phyloP scores from a whole-genome alignment of 2,888 invertebrate species.

The Leuctra nigra region DNA sequence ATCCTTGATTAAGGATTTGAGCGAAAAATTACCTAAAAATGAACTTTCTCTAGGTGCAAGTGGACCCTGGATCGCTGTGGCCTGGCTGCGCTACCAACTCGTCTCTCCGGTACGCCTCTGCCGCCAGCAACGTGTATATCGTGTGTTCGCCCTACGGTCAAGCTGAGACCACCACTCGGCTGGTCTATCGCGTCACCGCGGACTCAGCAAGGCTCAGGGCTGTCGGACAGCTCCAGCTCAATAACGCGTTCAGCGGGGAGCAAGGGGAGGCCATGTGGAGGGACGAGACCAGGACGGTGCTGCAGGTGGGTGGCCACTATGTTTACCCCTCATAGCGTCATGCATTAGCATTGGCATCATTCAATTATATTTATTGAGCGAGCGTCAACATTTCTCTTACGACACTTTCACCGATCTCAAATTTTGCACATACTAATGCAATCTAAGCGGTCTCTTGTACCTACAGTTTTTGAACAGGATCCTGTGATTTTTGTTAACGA shows the following conservation, averaged over 20 bases:
- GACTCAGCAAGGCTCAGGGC: constrained; percentile 6
- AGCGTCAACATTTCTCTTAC: no score
- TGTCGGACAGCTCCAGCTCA: constrained; percentile 23
- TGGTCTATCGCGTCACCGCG: constrained; percentile 19
- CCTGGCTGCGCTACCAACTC: constrained; percentile 17
- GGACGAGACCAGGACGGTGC: constrained; percentile 21
- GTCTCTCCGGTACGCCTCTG: constrained; percentile 15
- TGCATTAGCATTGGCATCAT: no score
- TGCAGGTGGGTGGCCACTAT: constrained; percentile 19
- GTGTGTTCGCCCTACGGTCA: constrained; percentile 21
- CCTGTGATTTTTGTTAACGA: no score
- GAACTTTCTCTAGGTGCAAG: constrained; percentile 14
- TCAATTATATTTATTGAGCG: no score
- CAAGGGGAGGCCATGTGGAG: constrained; percentile 19
- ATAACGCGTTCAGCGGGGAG: background rate
- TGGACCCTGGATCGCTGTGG: constrained; percentile 21
- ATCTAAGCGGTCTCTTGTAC: no score
- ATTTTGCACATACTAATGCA: no score
- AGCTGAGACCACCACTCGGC: constrained; percentile 19
- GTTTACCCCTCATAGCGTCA: no score
- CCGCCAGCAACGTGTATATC: constrained; percentile 18
- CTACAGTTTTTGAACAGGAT: no score
- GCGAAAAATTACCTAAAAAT: no score
- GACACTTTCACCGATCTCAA: no score
- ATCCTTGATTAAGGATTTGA: no score